Evolutionary conservation across 2,113 vertebrate species (phyloP), one percentile per base, ranked within the genome.

Genomic region (Fulica atra): DNA sequence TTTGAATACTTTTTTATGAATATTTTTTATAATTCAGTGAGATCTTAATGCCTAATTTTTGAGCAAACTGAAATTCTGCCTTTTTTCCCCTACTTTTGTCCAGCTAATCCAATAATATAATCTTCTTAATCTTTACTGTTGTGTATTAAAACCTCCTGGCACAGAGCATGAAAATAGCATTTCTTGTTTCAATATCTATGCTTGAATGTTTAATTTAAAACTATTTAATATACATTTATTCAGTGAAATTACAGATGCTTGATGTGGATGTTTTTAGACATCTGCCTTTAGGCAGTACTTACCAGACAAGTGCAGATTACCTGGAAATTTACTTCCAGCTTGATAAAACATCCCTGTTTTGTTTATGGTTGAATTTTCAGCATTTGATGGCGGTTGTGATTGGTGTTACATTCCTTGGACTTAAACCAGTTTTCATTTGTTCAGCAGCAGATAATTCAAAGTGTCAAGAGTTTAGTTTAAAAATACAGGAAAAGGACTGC

Each of bases 331-430:
- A 35, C 42, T 82, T 89, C 76, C 46, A 70, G 51, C 23, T 90
- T 88, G 46, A 66, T 81, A 35, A 93, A 71, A 46, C 13, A 26
- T 59, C 31, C 26, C 17, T 63, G 10, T 59, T 80, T 77, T 48
- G 8, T 83, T 88, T 60, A 31, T 44, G n/a, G 54, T 29, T 73
- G 54, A 46, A 25, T 88, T n/a, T 80, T 82, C n/a, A 92, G 69
- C 35, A 25, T 70, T 78, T 86, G 54, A 17, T 0, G 0, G 13
- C 24, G 61, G 44, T 76, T 1, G 2, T 4, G 4, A 10, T 65
- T 59, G 35, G 4, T 68, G 5, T 86, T 77, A 72, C 16, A 44
- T 77, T 46, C 38, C 25, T 59, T 65, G 24, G 48, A 53, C 8
- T 86, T 71, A 48, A 64, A 42, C n/a, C 2, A 19, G 6, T 56